Evolutionary conservation across 2,888 invertebrate species (phyloP), one percentile per base, ranked within the genome.

Genomic region (Apodemia zela): DNA sequence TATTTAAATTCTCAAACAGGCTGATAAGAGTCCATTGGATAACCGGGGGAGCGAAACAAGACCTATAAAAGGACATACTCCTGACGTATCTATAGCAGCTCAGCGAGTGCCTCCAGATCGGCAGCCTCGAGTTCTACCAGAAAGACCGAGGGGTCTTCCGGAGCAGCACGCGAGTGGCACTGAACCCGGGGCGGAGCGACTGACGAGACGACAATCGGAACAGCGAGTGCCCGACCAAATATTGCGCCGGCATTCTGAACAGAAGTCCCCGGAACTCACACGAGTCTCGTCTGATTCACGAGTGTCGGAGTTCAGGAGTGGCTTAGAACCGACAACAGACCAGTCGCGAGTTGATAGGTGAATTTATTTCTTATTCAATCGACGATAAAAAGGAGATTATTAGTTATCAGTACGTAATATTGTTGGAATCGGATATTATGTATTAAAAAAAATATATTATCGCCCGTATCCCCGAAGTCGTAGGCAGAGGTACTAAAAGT

Each of bases 1-100:
- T 15, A 42, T 42, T 42, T 15, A 42, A 42, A 45, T 21, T 11
- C 49, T 51, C 42, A 4, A 66, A 18, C 67, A 85, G 81, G 72
- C 69, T 54, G 83, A 84, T 60, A 79, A 76, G 60, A 77, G 77
- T 35, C 78, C 79, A 25, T 78, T 82, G 2, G 75, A 79, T 13
- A 71, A 64, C 29, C 75, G 81, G 6, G 62, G 67, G 2, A 59
- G 69, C 73, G 45, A 78, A 77, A 59, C 64, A 33, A 63, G 33
- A 17, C 54, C 10, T 38, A 61, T 17, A 71, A 68, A 63, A 69
- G 67, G 38, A 61, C 67, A 29, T 17, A 17, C 58, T 42, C 6
- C 57, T n/a, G 62, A 62, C 33, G 38, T 58, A 29, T 47, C 62
- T 45, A 33, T 58, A 18, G 58, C 45, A 45, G 45, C 63, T 17